Evolutionary conservation across 2,797 vertebrate genomes (phyloP).

Genomic region (Sebastes trivittatus): DNA sequence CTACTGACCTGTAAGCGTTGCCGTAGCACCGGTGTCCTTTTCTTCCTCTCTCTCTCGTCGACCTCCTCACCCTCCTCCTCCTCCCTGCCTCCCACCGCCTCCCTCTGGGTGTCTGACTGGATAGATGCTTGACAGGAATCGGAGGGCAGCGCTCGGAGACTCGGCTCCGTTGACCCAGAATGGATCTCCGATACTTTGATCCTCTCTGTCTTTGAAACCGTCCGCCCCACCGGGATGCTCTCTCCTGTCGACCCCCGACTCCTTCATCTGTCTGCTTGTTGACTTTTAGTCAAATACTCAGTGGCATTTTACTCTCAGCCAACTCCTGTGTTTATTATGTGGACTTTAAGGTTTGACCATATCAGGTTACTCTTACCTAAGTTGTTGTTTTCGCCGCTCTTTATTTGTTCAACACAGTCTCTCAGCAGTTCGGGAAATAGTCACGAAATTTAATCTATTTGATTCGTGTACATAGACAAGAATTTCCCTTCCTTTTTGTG

Average conservation of each 20-base stretch:
- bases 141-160: conserved; percentile 23
- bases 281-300: conserved; percentile 7
- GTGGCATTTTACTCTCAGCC: conserved; percentile 14
- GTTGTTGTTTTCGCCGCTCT: background rate
- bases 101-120: conserved; percentile 26
- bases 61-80: background rate
- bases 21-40: background rate
- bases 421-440: too few relatives aligned
- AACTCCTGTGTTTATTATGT: background rate
- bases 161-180: conserved; percentile 50
- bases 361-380: background rate
- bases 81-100: background rate
- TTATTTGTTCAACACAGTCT: background rate
- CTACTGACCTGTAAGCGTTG: background rate
- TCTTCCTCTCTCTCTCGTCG: background rate
- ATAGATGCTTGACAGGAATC: conserved; percentile 48
- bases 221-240: conserved; percentile 15
- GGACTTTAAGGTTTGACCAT: background rate
- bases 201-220: conserved; percentile 33
- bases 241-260: background rate
- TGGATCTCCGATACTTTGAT: conserved; percentile 61
- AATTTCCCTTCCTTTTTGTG: rapidly evolving
- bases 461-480: too few relatives aligned
- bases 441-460: too few relatives aligned
- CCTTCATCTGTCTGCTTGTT: conserved; percentile 16